phyloP scores from a whole-genome alignment of 2,113 vertebrate genomes.

The Microcebus murinus region DNA sequence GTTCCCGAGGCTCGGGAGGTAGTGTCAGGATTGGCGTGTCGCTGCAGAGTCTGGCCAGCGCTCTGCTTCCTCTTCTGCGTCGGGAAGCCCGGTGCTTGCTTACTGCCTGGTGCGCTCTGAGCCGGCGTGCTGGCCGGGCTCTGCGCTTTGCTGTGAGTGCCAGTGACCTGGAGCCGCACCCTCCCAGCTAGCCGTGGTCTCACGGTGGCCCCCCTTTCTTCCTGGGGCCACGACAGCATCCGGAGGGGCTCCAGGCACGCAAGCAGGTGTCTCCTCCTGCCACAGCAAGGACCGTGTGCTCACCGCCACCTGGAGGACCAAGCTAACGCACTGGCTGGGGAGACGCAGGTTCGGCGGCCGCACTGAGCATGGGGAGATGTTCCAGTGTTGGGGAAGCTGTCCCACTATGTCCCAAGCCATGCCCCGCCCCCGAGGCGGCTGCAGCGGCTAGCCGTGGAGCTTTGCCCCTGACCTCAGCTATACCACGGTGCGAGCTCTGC shows the following conservation, averaged over 20 bases:
- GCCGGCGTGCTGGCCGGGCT: slow-evolving; percentile 88
- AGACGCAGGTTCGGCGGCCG: slow-evolving; percentile 93
- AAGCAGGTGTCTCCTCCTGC: slow-evolving; percentile 95
- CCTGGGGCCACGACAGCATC: slow-evolving; percentile 92
- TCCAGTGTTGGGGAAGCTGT: slow-evolving; percentile 92
- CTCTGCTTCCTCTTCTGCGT: too few relatives aligned
- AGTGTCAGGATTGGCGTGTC: too few relatives aligned
- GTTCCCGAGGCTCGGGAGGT: too few relatives aligned
- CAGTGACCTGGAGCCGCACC: slow-evolving; percentile 91
- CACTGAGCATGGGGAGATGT: slow-evolving; percentile 94
- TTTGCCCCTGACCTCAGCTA: slow-evolving; percentile 95
- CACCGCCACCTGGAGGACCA: slow-evolving; percentile 93
- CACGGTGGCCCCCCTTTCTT: slow-evolving; percentile 88
- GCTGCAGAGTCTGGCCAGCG: too few relatives aligned
- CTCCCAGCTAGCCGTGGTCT: slow-evolving; percentile 92
- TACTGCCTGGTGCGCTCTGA: slow-evolving; percentile 83
- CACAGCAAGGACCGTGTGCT: slow-evolving; percentile 95
- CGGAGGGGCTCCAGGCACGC: slow-evolving; percentile 94
- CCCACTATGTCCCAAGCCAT: slow-evolving; percentile 93
- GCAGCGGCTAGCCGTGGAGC: slow-evolving; percentile 92
- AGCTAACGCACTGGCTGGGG: slow-evolving; percentile 91
- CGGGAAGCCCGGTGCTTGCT: too few relatives aligned
- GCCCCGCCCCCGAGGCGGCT: slow-evolving; percentile 91
- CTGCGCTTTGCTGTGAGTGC: slow-evolving; percentile 91
- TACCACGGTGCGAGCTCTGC: slow-evolving; percentile 93